Percentiles rank a stretch among this genome's conserved stretches.
Conservation (phyloP, 1,140 invertebrate species). For the Drosophila mauritiana region DNA sequence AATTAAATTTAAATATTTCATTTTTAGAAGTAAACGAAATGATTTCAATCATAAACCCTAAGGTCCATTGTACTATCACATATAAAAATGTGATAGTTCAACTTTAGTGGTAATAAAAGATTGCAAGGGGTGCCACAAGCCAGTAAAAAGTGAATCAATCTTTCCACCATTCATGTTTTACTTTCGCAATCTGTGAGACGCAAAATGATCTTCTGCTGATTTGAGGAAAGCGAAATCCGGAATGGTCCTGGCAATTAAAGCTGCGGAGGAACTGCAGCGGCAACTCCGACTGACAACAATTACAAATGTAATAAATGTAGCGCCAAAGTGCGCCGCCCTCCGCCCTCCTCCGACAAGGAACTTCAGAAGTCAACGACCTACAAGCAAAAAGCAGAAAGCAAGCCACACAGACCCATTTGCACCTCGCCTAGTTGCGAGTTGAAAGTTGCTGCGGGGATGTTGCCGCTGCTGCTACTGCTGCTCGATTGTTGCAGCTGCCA, state of each 20-base stretch:
- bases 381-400: conserved; percentile 62
- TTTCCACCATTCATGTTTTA: not conserved
- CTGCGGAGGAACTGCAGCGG: conserved; percentile 4
- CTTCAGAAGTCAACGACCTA: conserved; percentile 82
- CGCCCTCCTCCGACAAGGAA: conserved; percentile 41
- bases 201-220: not conserved
- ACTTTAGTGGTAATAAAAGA: no score
- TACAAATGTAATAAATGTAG: conserved; percentile 83
- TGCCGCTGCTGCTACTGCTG: conserved; percentile 19
- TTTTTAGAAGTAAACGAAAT: not conserved
- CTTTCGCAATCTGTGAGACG: not conserved
- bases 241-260: conserved; percentile 57
- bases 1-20: not conserved
- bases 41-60: no score
- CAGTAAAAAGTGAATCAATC: no score
- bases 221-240: conserved; percentile 13
- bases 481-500: conserved; percentile 45
- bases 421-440: conserved; percentile 64
- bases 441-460: conserved; percentile 54
- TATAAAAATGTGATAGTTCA: no score
- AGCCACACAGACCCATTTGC: conserved; percentile 56
- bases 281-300: conserved; percentile 76
- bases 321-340: conserved; percentile 66
- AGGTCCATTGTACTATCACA: no score
- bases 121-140: no score